phyloP scores from a whole-genome alignment of 2,113 vertebrate species.

The Oryzias curvinotus region DNA sequence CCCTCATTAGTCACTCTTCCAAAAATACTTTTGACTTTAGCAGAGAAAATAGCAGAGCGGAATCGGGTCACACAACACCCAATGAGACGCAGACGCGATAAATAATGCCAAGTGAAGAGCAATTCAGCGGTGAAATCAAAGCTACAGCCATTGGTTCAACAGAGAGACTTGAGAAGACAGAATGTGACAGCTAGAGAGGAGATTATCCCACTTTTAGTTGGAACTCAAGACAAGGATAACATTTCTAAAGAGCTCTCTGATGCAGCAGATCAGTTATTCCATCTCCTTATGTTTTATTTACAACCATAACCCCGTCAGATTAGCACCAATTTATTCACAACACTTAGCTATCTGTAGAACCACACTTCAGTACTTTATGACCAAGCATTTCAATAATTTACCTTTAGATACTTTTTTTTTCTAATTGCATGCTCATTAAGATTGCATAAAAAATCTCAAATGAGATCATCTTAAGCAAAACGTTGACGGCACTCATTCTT shows the following conservation, averaged over 20 bases:
- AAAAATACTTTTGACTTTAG: slow-evolving; percentile 34
- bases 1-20: slow-evolving; percentile 46
- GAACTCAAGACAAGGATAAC: slow-evolving; percentile 4
- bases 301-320: not conserved
- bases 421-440: too few species aligned
- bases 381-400: too few species aligned
- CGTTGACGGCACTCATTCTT: too few species aligned
- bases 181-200: slow-evolving; percentile 15
- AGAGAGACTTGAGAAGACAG: slow-evolving; percentile 10
- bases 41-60: slow-evolving; percentile 24
- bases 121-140: slow-evolving; percentile 19
- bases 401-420: too few species aligned
- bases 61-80: slow-evolving; percentile 46
- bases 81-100: slow-evolving; percentile 24
- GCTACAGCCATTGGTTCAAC: not conserved
- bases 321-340: not conserved
- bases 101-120: slow-evolving; percentile 18
- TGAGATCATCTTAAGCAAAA: too few species aligned
- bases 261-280: not conserved
- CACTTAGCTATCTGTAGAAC: slow-evolving; percentile 1
- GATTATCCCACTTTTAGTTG: slow-evolving; percentile 12
- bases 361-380: too few species aligned
- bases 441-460: too few species aligned
- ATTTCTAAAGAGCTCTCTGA: slow-evolving; percentile 3
- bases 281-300: not conserved